These are phyloP conservation scores for Ramphastos sulfuratus DNA, from an alignment of 2,113 vertebrate species.

Conservation along the genomic window DNA sequence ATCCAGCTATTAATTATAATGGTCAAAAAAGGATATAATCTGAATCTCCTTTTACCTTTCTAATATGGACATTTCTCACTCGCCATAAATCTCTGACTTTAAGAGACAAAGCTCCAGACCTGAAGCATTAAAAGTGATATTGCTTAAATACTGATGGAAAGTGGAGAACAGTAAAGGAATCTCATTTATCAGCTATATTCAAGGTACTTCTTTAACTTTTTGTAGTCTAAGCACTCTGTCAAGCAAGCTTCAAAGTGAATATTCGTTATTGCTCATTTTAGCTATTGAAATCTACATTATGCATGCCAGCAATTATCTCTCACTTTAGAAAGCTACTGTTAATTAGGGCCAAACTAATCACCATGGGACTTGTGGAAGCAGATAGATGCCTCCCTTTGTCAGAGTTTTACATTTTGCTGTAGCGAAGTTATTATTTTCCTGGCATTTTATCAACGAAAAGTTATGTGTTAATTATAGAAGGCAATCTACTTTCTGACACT, in stretches of 20 bases:
- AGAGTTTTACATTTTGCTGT: slow-evolving; percentile 66
- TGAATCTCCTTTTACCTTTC: slow-evolving; percentile 71
- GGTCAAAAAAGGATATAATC: slow-evolving; percentile 77
- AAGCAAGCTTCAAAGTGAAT: slow-evolving; percentile 69
- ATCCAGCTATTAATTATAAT: slow-evolving; percentile 84
- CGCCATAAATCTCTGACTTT: slow-evolving; percentile 77
- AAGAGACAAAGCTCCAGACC: slow-evolving; percentile 56
- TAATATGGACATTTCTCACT: slow-evolving; percentile 75
- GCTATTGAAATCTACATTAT: slow-evolving; percentile 66
- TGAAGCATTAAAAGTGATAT: slow-evolving; percentile 57
- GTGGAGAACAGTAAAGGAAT: slow-evolving; percentile 43
- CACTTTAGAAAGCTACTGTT: slow-evolving; percentile 70
- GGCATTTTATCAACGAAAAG: slow-evolving; percentile 61
- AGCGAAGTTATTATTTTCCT: slow-evolving; percentile 75
- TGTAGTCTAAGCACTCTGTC: slow-evolving; percentile 70
- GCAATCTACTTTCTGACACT: slow-evolving; percentile 12
- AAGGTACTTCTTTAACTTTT: slow-evolving; percentile 71
- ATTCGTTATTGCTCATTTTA: slow-evolving; percentile 74
- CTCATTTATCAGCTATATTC: slow-evolving; percentile 68
- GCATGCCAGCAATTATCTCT: slow-evolving; percentile 77
- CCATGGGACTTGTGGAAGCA: slow-evolving; percentile 60
- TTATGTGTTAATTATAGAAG: slow-evolving; percentile 68
- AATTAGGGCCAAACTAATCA: slow-evolving; percentile 76
- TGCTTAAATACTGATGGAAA: slow-evolving; percentile 68
- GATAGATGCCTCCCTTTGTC: slow-evolving; percentile 70